A percentile compares a stretch with the other conserved stretches of the same genome.
Conservation (phyloP, 2,113 vertebrate species). For the Brachionichthys hirsutus region DNA sequence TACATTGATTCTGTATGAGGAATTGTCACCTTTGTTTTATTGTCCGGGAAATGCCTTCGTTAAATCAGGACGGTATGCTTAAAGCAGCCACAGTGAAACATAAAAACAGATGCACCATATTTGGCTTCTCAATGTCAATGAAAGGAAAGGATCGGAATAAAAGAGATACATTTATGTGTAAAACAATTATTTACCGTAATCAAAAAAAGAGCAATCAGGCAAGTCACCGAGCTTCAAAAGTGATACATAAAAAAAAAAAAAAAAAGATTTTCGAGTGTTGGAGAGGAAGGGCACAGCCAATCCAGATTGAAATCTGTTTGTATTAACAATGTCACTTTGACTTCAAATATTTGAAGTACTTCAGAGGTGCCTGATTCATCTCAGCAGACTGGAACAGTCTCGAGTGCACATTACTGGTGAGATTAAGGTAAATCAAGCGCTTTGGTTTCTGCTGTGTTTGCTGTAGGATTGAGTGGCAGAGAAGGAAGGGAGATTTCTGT, state of each 20-base stretch:
- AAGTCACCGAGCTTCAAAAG: slow-evolving; percentile 5
- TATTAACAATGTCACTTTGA: slow-evolving; percentile 50
- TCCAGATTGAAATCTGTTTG: slow-evolving; percentile 12
- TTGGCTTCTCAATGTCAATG: slow-evolving; percentile 28
- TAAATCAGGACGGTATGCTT: slow-evolving; percentile 57
- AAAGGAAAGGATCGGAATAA: not conserved
- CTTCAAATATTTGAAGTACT: slow-evolving; percentile 60
- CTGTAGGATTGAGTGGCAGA: slow-evolving; percentile 49
- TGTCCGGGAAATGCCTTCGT: slow-evolving; percentile 53
- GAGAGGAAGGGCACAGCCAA: not conserved
- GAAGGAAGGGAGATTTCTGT: slow-evolving; percentile 52
- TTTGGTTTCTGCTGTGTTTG: slow-evolving; percentile 62
- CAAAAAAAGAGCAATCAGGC: not conserved
- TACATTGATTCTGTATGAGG: slow-evolving; percentile 63
- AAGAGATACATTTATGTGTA: not conserved
- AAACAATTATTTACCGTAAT: not conserved
- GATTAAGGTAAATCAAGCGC: slow-evolving; percentile 67
- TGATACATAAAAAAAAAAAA: not conserved
- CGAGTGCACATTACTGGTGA: slow-evolving; percentile 51
- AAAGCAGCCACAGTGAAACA: slow-evolving; percentile 55
- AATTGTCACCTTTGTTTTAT: slow-evolving; percentile 43
- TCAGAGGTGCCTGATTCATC: slow-evolving; percentile 52
- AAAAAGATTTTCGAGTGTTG: slow-evolving; percentile 7
- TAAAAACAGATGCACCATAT: slow-evolving; percentile 39
- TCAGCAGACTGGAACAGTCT: slow-evolving; percentile 56